These are phyloP conservation scores for Selene dorsalis DNA, from an alignment of 2,797 vertebrate species.

Conservation along the genomic window DNA sequence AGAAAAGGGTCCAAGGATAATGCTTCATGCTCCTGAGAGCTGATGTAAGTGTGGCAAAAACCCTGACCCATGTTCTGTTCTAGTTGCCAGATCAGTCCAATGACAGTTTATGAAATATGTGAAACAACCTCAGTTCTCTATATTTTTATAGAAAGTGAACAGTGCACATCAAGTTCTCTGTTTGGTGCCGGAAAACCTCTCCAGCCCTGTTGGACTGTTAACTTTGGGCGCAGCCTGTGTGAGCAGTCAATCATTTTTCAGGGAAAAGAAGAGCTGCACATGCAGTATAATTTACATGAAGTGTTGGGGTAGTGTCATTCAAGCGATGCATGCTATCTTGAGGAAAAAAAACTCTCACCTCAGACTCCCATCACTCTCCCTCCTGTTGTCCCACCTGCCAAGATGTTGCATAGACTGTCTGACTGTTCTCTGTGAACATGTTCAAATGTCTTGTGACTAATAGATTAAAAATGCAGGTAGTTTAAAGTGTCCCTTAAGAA, in stretches of 20 bases:
- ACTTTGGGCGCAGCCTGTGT: not conserved
- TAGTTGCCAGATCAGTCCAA: too few species aligned
- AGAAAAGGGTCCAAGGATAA: too few species aligned
- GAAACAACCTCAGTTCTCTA: too few species aligned
- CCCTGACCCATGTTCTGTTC: too few species aligned
- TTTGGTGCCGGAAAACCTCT: not conserved
- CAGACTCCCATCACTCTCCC: not conserved
- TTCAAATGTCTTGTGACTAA: slow-evolving; percentile 17
- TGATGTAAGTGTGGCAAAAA: too few species aligned
- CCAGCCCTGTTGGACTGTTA: not conserved
- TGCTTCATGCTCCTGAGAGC: too few species aligned
- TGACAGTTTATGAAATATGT: too few species aligned
- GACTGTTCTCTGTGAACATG: slow-evolving; percentile 9
- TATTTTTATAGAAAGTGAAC: too few species aligned
- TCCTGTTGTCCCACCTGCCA: slow-evolving; percentile 38
- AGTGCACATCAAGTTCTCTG: too few species aligned
- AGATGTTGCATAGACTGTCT: slow-evolving; percentile 3
- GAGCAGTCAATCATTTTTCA: not conserved
- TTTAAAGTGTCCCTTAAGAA: not conserved
- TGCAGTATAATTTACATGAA: not conserved
- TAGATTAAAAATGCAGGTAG: slow-evolving; percentile 9
- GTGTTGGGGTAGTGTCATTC: not conserved
- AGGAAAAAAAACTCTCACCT: not conserved
- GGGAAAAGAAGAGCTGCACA: not conserved
- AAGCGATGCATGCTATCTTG: not conserved